phyloP scores from a whole-genome alignment of 1,140 invertebrate genomes.

The Leptinotarsa lineolata region DNA sequence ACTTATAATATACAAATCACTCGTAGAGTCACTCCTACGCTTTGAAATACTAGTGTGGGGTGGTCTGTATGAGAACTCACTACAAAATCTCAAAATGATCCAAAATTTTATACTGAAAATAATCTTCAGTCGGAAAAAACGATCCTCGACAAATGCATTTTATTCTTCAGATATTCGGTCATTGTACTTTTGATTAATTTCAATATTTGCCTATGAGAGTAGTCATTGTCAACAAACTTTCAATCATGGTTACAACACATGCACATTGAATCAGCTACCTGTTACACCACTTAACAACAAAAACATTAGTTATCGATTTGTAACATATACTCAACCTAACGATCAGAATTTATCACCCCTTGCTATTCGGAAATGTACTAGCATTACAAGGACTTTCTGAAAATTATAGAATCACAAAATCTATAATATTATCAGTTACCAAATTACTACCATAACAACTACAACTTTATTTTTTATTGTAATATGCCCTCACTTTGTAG shows the following conservation, averaged over 20 bases:
- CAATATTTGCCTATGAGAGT: constrained; percentile 13
- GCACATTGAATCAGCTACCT: constrained; percentile 9
- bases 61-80: constrained; percentile 9
- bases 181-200: constrained; percentile 7
- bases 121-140: constrained; percentile 9
- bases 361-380: background rate
- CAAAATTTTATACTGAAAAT: constrained; percentile 14
- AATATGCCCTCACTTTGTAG: too few relatives aligned
- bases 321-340: constrained; percentile 12
- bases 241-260: constrained; percentile 15
- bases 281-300: constrained; percentile 14
- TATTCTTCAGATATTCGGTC: constrained; percentile 17
- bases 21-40: too few relatives aligned
- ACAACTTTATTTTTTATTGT: too few relatives aligned
- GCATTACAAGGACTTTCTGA: too few relatives aligned
- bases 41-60: too few relatives aligned
- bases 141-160: constrained; percentile 1
- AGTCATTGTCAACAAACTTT: constrained; percentile 6
- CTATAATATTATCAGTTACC: too few relatives aligned
- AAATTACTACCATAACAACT: too few relatives aligned
- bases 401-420: too few relatives aligned
- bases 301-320: constrained; percentile 8
- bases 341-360: background rate
- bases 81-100: constrained; percentile 17
- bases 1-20: too few relatives aligned